Conservation (phyloP, 92 coral and sea anemone genomes). For the Palythoa caribaeorum region DNA sequence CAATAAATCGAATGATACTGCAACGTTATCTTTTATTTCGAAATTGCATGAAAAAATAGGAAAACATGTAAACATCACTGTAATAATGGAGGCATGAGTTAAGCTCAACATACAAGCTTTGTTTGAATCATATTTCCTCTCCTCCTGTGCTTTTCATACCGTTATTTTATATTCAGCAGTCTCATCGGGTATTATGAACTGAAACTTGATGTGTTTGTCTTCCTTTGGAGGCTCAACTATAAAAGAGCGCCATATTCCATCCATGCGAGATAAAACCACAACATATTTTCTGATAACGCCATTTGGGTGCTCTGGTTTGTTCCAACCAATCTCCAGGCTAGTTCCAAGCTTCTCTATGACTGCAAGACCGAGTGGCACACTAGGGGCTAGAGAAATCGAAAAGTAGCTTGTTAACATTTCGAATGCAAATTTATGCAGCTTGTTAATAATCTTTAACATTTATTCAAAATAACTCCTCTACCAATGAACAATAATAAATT, state of each 20-base stretch:
- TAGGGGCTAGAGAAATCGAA: conserved; percentile 60
- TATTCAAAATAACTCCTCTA: too few species aligned
- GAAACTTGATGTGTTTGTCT: conserved; percentile 50
- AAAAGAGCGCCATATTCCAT: conserved; percentile 58
- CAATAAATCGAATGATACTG: too few species aligned
- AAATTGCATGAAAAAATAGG: too few species aligned
- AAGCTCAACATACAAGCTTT: too few species aligned
- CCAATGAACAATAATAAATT: too few species aligned
- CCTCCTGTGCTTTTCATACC: conserved; percentile 23
- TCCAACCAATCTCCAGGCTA: conserved; percentile 77
- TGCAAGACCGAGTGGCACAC: conserved; percentile 76
- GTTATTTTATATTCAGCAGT: conserved; percentile 77
- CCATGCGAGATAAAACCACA: conserved; percentile 52
- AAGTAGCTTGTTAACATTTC: neutral
- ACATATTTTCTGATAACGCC: conserved; percentile 82
- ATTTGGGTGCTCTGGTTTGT: conserved; percentile 71
- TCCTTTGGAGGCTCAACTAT: conserved; percentile 45
- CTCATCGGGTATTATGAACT: conserved; percentile 73
- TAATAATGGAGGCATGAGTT: too few species aligned
- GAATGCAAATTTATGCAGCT: too few species aligned
- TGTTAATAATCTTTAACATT: too few species aligned
- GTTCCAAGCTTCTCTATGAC: conserved; percentile 69
- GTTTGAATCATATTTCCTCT: too few species aligned
- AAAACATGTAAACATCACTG: too few species aligned
- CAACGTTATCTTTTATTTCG: too few species aligned